Evolutionary conservation across 2,113 vertebrate species (phyloP).

Genomic region (Corapipo altera): DNA sequence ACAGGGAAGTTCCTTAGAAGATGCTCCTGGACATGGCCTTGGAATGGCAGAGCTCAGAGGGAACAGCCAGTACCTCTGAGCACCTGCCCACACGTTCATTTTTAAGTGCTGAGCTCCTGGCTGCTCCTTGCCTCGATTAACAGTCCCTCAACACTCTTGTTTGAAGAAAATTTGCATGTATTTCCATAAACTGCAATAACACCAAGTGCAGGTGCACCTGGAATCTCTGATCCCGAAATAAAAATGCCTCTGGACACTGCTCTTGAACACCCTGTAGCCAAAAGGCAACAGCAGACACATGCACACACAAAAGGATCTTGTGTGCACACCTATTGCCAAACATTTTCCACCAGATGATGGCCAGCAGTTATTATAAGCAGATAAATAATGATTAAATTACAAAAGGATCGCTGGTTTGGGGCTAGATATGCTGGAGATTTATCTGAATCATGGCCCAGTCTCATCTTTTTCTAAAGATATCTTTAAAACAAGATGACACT

Average conservation of each 20-base stretch:
- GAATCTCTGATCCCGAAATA: background rate
- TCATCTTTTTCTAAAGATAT: rapidly evolving
- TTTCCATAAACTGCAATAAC: background rate
- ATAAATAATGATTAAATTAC: background rate
- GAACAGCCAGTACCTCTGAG: background rate
- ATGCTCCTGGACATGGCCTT: background rate
- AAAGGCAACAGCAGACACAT: background rate
- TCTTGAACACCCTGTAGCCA: background rate
- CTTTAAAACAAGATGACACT: background rate
- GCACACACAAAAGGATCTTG: background rate
- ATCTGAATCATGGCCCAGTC: background rate
- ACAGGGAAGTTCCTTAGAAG: background rate
- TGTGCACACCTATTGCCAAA: background rate
- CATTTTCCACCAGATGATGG: rapidly evolving
- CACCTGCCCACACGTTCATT: background rate
- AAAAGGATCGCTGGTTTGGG: background rate
- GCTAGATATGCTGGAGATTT: background rate
- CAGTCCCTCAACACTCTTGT: background rate
- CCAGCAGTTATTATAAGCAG: background rate
- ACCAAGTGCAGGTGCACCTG: background rate
- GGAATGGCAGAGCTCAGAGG: background rate
- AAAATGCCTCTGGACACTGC: background rate
- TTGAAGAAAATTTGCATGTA: background rate
- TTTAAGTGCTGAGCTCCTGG: background rate
- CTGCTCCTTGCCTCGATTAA: background rate